These are phyloP conservation scores for Campoplex capitator DNA, from an alignment of 2,888 invertebrate genomes.

Conservation along the genomic window DNA sequence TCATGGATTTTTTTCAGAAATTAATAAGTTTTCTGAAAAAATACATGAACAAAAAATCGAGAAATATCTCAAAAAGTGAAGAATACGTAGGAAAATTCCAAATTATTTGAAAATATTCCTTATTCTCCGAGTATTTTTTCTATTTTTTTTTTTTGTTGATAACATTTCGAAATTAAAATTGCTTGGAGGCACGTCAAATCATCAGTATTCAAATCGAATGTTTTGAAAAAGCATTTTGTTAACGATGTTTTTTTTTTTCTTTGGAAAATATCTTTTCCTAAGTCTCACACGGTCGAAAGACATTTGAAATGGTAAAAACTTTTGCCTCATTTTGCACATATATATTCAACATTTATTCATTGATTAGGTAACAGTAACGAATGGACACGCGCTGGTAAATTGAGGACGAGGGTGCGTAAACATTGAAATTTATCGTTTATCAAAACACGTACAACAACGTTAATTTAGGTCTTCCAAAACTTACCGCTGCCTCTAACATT, in stretches of 20 bases:
- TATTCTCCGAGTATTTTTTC: too few species aligned
- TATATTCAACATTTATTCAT: neutral
- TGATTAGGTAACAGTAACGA: constrained; percentile 16
- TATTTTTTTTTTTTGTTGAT: neutral
- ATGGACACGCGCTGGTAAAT: constrained; percentile 29
- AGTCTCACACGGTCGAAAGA: too few species aligned
- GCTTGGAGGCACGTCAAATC: neutral
- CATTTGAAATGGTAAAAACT: neutral
- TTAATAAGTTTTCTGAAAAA: neutral
- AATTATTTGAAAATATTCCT: too few species aligned
- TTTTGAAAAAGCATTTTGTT: too few species aligned
- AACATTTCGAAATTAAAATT: neutral
- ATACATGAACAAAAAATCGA: neutral
- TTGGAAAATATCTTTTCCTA: too few species aligned
- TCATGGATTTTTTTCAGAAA: neutral
- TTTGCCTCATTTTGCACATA: neutral
- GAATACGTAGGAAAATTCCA: neutral
- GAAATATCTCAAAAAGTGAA: neutral
- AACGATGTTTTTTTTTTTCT: too few species aligned
- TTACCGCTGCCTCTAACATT: constrained; percentile 89
- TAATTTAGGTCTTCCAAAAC: constrained; percentile 87
- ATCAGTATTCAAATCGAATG: too few species aligned
- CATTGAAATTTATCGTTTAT: constrained; percentile 33
- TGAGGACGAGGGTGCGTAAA: constrained; percentile 32
- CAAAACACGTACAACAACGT: constrained; percentile 32